Evolutionary conservation across 1,140 invertebrate genomes (phyloP).

Genomic region (Acromyrmex heyeri): DNA sequence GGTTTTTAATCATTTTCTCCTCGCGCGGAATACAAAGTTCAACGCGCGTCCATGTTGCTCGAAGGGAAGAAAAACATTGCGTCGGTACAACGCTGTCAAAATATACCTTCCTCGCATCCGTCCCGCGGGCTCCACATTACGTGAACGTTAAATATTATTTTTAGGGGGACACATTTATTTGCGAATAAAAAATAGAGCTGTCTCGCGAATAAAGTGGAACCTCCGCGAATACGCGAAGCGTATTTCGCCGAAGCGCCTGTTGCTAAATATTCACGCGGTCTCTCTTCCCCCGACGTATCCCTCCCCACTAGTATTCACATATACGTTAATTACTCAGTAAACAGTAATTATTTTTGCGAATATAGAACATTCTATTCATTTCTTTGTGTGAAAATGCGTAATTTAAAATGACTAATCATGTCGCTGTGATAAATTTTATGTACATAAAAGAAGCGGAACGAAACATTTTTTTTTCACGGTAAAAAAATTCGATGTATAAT

Average conservation of each 20-base stretch:
- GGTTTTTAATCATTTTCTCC: slow-evolving; percentile 77
- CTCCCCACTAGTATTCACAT: background rate
- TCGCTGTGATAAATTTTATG: slow-evolving; percentile 58
- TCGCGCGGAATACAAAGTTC: slow-evolving; percentile 71
- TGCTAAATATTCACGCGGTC: slow-evolving; percentile 74
- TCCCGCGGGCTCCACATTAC: slow-evolving; percentile 77
- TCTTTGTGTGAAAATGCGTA: slow-evolving; percentile 45
- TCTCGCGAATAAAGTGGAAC: slow-evolving; percentile 78
- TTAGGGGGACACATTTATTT: slow-evolving; percentile 79
- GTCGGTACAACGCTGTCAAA: slow-evolving; percentile 75
- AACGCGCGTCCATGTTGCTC: slow-evolving; percentile 70
- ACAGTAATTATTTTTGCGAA: slow-evolving; percentile 77
- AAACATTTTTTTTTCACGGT: background rate
- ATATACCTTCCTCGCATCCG: slow-evolving; percentile 72
- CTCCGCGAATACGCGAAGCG: slow-evolving; percentile 69
- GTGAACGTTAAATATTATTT: slow-evolving; percentile 80
- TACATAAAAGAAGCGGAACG: background rate
- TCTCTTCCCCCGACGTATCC: slow-evolving; percentile 30
- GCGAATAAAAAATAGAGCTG: slow-evolving; percentile 79
- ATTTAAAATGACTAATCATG: slow-evolving; percentile 51
- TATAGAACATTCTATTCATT: slow-evolving; percentile 51
- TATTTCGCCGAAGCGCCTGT: slow-evolving; percentile 78
- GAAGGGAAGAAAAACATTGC: slow-evolving; percentile 78
- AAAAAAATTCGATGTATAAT: slow-evolving; percentile 8
- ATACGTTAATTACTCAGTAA: slow-evolving; percentile 73